Evolutionary conservation across 2,797 vertebrate genomes (phyloP).

Genomic region (Urosaurus nigricauda): DNA sequence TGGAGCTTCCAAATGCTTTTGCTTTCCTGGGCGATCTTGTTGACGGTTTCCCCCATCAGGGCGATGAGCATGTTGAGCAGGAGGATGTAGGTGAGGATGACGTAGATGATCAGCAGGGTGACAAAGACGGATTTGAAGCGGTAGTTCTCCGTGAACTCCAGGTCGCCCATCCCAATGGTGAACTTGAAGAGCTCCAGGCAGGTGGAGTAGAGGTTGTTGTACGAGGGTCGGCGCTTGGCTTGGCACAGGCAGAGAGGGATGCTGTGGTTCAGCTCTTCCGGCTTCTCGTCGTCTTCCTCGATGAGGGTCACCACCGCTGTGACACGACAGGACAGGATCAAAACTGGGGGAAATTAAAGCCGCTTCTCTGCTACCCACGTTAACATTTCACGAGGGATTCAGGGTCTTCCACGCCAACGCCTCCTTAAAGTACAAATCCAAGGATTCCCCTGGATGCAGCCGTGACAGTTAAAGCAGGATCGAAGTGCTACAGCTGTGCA

Average conservation of each 20-base stretch:
- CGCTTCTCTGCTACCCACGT: background rate
- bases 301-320: conserved; percentile 93
- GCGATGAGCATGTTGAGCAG: conserved; percentile 98
- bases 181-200: conserved; percentile 96
- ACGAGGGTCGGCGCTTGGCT: conserved; percentile 54
- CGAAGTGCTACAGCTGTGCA: no score
- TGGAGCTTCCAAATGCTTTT: conserved; percentile 95
- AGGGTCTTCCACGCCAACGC: no score
- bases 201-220: conserved; percentile 87
- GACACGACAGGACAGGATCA: background rate
- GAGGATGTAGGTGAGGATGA: conserved; percentile 96
- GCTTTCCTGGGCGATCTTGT: conserved; percentile 88
- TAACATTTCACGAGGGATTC: no score
- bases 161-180: conserved; percentile 96
- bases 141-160: conserved; percentile 91
- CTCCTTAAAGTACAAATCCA: no score
- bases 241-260: conserved; percentile 49
- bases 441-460: no score
- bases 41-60: conserved; percentile 94
- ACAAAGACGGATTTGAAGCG: conserved; percentile 89
- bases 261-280: conserved; percentile 58
- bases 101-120: conserved; percentile 89
- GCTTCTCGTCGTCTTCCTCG: conserved; percentile 78
- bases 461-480: no score
- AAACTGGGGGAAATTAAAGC: background rate